Percentiles rank a stretch among this genome's conserved stretches.
Evolutionary conservation across 2,113 vertebrate species (phyloP).

Genomic region (Platichthys stellatus): DNA sequence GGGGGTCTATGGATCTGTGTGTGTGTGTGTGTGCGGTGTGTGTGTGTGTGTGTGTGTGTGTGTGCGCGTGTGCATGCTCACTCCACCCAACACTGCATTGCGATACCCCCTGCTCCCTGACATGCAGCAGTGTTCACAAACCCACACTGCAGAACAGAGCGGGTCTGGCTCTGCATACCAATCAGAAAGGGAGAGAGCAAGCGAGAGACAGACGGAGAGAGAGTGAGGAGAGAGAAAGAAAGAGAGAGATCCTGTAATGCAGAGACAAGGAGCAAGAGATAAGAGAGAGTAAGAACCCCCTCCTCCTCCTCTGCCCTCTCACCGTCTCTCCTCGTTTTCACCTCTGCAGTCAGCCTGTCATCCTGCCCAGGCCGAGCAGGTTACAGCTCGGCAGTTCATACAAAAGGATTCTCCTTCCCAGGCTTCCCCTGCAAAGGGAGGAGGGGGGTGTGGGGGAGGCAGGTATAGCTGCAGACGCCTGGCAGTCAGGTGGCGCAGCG

Average conservation of each 20-base stretch:
- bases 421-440: slow-evolving; percentile 64
- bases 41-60: slow-evolving; percentile 18
- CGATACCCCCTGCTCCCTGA: slow-evolving; percentile 65
- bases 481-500: slow-evolving; percentile 41
- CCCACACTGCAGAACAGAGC: slow-evolving; percentile 81
- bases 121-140: slow-evolving; percentile 74
- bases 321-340: slow-evolving; percentile 27
- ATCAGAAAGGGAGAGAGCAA: slow-evolving; percentile 53
- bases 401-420: slow-evolving; percentile 75
- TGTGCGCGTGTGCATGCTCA: neutral
- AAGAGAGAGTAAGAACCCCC: slow-evolving; percentile 32
- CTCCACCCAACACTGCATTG: slow-evolving; percentile 72
- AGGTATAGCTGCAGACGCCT: slow-evolving; percentile 36
- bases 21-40: slow-evolving; percentile 5
- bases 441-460: neutral
- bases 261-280: slow-evolving; percentile 24
- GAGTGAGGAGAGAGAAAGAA: slow-evolving; percentile 1
- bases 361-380: slow-evolving; percentile 27
- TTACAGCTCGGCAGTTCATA: slow-evolving; percentile 55
- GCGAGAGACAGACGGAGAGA: neutral
- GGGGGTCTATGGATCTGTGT: slow-evolving; percentile 25
- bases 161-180: slow-evolving; percentile 77
- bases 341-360: slow-evolving; percentile 64
- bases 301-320: slow-evolving; percentile 5
- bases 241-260: slow-evolving; percentile 10